These are phyloP conservation scores for Strigops habroptila DNA, from an alignment of 2,113 vertebrate species.

Conservation along the genomic window DNA sequence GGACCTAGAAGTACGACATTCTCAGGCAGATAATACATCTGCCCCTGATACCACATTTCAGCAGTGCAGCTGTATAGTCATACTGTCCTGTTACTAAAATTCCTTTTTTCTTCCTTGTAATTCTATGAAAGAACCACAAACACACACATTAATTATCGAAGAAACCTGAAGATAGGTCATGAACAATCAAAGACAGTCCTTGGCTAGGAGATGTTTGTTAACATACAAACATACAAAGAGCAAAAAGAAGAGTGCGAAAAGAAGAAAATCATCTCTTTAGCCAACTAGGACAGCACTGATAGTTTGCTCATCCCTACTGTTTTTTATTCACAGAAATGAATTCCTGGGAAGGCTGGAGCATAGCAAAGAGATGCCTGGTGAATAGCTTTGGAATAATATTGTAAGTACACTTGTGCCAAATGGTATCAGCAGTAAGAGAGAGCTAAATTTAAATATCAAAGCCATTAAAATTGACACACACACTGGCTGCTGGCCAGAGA, in stretches of 20 bases:
- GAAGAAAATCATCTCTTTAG: background rate
- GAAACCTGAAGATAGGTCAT: background rate
- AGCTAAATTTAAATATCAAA: constrained; percentile 59
- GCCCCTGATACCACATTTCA: background rate
- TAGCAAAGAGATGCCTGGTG: background rate
- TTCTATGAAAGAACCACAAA: background rate
- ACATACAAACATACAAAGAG: background rate
- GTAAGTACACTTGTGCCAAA: constrained; percentile 31
- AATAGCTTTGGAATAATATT: constrained; percentile 14
- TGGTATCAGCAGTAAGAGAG: background rate
- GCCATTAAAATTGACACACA: constrained; percentile 49
- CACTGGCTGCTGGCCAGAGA: constrained; percentile 28
- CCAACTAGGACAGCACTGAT: background rate
- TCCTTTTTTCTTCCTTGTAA: background rate
- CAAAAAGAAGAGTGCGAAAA: background rate
- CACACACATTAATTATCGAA: background rate
- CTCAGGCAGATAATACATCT: background rate
- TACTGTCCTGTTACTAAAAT: background rate
- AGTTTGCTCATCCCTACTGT: background rate
- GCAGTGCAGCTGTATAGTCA: background rate
- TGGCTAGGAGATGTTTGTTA: background rate
- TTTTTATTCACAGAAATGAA: background rate
- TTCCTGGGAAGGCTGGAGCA: background rate
- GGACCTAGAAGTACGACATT: background rate
- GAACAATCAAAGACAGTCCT: background rate